Evolutionary conservation across 1,140 invertebrate species (phyloP).

Genomic region (Heliconius nattereri): DNA sequence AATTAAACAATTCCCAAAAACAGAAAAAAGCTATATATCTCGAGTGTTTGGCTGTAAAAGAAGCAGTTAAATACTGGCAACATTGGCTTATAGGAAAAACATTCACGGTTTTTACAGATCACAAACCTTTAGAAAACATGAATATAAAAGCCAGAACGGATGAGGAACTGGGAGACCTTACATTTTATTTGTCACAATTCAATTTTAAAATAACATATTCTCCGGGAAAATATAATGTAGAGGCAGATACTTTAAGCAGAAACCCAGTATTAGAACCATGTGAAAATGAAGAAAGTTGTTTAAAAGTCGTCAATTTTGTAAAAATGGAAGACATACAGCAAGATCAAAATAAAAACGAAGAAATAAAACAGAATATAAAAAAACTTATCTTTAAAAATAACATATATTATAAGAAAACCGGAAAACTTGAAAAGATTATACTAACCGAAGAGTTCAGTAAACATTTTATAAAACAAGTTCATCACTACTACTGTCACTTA

Average conservation of each 20-base stretch:
- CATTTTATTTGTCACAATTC: slow-evolving; percentile 14
- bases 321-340: slow-evolving; percentile 36
- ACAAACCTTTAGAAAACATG: slow-evolving; percentile 10
- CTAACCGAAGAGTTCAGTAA: slow-evolving; percentile 35
- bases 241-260: not conserved
- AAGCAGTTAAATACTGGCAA: slow-evolving; percentile 1
- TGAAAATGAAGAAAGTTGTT: slow-evolving; percentile 19
- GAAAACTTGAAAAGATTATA: slow-evolving; percentile 38
- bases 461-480: slow-evolving; percentile 37
- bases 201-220: slow-evolving; percentile 21
- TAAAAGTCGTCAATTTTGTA: slow-evolving; percentile 58
- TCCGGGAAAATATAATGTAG: slow-evolving; percentile 14
- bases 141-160: slow-evolving; percentile 15
- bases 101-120: slow-evolving; percentile 14
- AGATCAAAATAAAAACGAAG: slow-evolving; percentile 53
- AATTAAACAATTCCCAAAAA: not conserved
- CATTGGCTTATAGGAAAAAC: slow-evolving; percentile 11
- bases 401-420: too few species aligned
- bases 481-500: too few species aligned
- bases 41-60: not conserved
- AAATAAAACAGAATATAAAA: slow-evolving; percentile 46
- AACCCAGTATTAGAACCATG: slow-evolving; percentile 13
- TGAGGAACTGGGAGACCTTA: slow-evolving; percentile 18
- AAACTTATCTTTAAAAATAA: slow-evolving; percentile 38
- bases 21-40: slow-evolving; percentile 19